Base-by-base conservation (phyloP, 2,797 vertebrate genomes). In the Urosaurus nigricauda region DNA sequence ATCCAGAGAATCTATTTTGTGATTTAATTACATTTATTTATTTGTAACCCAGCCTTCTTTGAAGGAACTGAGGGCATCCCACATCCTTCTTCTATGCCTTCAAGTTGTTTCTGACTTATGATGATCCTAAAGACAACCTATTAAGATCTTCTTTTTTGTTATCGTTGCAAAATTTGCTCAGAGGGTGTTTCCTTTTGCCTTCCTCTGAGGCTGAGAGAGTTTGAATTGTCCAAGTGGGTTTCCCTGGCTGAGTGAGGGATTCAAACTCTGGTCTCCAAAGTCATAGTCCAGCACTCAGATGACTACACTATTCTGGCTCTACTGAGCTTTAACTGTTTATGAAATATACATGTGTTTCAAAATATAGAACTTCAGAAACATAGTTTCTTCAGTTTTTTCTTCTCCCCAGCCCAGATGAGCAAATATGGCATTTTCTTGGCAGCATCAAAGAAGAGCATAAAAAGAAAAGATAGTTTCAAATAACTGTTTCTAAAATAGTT, bases 401-500 rank as follows among this genome's bases (percentile, higher is more conserved):
- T 32, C 7, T 1, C 19, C 6, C 6, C 14, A n/a, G 17, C 60
- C 26, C 37, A 68, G 11, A 53, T 53, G 16, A 26, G 21, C 65
- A 83, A 68, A 83, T 47, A 32, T 87, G 35, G 43, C 40, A n/a
- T 90, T 89, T 88, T 43, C 79, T 78, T 88, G 35, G 32, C 73
- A 85, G 43, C 21, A 26, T 83, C 63, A 90, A 51, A 65, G 77
- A 68, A 8, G n/a, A 29, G 4, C 19, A 35, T 84, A 60, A 40
- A 37, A 85, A 75, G 71, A 77, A 47, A 80, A 14, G 11, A 5
- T 24, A 0, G 82, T 89, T 75, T 93, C 11, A 83, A 85, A 89
- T 79, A 24, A 51, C 77, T 17, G 26, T 80, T 90, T 94, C 95
- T 93, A 86, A 77, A 82, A 74, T 40, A 87, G 68, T 78, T 74